Percentiles rank a stretch among this genome's conserved stretches.
phyloP scores from a whole-genome alignment of 2,888 invertebrate species.

The Gerosis bhagava region DNA sequence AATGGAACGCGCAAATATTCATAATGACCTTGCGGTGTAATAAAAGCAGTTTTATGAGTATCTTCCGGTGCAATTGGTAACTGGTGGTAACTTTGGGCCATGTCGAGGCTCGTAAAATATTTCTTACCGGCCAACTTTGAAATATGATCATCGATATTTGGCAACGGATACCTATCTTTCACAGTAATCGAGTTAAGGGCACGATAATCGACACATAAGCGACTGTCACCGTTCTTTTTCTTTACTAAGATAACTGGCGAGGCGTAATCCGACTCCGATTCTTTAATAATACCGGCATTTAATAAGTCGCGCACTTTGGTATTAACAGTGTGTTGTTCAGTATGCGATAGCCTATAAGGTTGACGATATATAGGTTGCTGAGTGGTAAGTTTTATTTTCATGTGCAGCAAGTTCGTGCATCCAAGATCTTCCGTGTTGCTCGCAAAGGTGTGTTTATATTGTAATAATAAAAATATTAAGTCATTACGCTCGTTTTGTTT shows the following conservation, averaged over 20 bases:
- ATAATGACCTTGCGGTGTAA: slow-evolving; percentile 34
- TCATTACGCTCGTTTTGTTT: background rate
- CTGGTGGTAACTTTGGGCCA: slow-evolving; percentile 36
- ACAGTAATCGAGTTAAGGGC: slow-evolving; percentile 35
- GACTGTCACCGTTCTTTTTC: slow-evolving; percentile 36
- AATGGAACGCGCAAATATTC: slow-evolving; percentile 36
- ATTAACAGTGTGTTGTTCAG: slow-evolving; percentile 30
- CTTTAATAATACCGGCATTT: slow-evolving; percentile 36
- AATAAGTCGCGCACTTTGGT: slow-evolving; percentile 31
- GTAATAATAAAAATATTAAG: background rate
- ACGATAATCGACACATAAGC: slow-evolving; percentile 39
- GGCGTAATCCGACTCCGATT: slow-evolving; percentile 35
- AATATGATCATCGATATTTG: slow-evolving; percentile 38
- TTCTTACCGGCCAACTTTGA: slow-evolving; percentile 33
- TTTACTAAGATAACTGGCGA: slow-evolving; percentile 36
- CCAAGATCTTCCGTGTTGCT: background rate
- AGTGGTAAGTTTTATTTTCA: slow-evolving; percentile 1
- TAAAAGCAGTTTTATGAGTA: slow-evolving; percentile 34
- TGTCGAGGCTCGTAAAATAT: slow-evolving; percentile 34
- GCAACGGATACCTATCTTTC: slow-evolving; percentile 37
- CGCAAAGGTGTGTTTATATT: background rate
- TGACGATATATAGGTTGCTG: background rate
- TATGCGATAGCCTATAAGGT: slow-evolving; percentile 12
- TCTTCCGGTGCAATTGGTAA: slow-evolving; percentile 24
- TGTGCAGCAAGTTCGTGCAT: background rate